Percentiles rank a stretch among this genome's conserved stretches.
Evolutionary conservation across 37 sponge, comb jelly and placozoan genomes (phyloP).

Genomic region (Halisarca cf. caerulea): DNA sequence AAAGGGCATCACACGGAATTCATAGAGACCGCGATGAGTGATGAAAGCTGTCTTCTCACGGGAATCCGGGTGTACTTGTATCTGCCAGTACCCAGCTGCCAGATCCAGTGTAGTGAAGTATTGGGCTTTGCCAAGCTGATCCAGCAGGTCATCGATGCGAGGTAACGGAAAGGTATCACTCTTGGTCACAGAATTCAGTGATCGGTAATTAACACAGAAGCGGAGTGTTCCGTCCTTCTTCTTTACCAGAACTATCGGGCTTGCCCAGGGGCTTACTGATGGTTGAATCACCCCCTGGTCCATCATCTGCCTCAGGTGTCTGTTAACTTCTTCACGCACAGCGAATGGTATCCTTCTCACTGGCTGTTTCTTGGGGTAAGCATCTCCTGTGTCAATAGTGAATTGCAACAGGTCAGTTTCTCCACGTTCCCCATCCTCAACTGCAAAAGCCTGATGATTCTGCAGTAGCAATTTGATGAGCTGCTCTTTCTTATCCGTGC

Average conservation of each 20-base stretch:
- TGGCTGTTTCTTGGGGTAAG: slow-evolving; percentile 13
- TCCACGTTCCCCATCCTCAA: slow-evolving; percentile 44
- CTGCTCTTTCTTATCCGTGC: too few relatives aligned
- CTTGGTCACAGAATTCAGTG: slow-evolving; percentile 57
- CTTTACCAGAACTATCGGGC: slow-evolving; percentile 59
- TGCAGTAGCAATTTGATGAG: too few relatives aligned
- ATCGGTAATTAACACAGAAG: slow-evolving; percentile 53
- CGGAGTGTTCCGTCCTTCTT: slow-evolving; percentile 56
- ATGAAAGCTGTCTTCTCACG: slow-evolving; percentile 55
- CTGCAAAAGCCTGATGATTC: slow-evolving; percentile 14
- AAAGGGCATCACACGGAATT: slow-evolving; percentile 66
- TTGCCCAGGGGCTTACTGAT: slow-evolving; percentile 53
- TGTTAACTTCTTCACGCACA: slow-evolving; percentile 41
- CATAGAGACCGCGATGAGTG: slow-evolving; percentile 44
- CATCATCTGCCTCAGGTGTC: slow-evolving; percentile 55
- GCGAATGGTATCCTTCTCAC: slow-evolving; percentile 49
- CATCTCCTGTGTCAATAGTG: slow-evolving; percentile 49
- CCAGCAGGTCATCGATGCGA: slow-evolving; percentile 62
- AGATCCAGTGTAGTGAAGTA: slow-evolving; percentile 59
- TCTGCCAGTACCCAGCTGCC: slow-evolving; percentile 70
- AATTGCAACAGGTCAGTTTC: slow-evolving; percentile 43
- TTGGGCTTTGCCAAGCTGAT: slow-evolving; percentile 43
- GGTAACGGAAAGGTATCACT: slow-evolving; percentile 51
- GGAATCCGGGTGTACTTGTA: slow-evolving; percentile 8
- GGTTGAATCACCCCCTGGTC: slow-evolving; percentile 49